phyloP scores from a whole-genome alignment of 2,888 invertebrate genomes.

The Drosophila birchii region DNA sequence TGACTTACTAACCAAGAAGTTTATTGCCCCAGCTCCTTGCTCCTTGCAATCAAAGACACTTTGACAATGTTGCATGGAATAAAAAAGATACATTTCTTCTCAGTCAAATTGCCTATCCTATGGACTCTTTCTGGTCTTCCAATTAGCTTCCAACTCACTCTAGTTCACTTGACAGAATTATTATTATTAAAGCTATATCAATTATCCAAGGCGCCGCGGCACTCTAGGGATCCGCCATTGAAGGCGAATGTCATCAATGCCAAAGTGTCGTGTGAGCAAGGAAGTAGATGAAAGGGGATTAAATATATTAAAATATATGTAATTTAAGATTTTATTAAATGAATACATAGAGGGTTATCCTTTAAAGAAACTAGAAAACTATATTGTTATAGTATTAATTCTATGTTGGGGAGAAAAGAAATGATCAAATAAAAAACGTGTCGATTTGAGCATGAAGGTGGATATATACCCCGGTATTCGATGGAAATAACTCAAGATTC shows the following conservation, averaged over 20 bases:
- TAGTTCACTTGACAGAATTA: conserved; percentile 48
- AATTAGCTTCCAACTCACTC: conserved; percentile 14
- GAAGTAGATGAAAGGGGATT: conserved; percentile 21
- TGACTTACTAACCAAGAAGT: too few species aligned
- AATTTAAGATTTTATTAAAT: neutral
- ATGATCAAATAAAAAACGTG: too few species aligned
- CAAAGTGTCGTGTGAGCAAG: conserved; percentile 59
- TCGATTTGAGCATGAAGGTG: too few species aligned
- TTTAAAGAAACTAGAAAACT: too few species aligned
- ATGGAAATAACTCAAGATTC: too few species aligned
- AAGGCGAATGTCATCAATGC: conserved; percentile 66
- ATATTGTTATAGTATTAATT: too few species aligned
- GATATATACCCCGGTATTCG: too few species aligned
- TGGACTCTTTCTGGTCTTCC: neutral
- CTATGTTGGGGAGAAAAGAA: too few species aligned
- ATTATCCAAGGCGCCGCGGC: conserved; percentile 51
- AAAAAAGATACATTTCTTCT: rapidly evolving
- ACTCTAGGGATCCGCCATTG: conserved; percentile 31
- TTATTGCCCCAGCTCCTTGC: neutral
- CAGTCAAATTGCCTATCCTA: neutral
- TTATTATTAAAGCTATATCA: conserved; percentile 72
- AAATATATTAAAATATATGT: neutral
- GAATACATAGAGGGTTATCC: neutral
- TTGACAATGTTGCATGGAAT: neutral
- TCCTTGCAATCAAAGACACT: neutral